These are phyloP conservation scores for Misgurnus anguillicaudatus DNA, from an alignment of 2,113 vertebrate species.

Conservation along the genomic window DNA sequence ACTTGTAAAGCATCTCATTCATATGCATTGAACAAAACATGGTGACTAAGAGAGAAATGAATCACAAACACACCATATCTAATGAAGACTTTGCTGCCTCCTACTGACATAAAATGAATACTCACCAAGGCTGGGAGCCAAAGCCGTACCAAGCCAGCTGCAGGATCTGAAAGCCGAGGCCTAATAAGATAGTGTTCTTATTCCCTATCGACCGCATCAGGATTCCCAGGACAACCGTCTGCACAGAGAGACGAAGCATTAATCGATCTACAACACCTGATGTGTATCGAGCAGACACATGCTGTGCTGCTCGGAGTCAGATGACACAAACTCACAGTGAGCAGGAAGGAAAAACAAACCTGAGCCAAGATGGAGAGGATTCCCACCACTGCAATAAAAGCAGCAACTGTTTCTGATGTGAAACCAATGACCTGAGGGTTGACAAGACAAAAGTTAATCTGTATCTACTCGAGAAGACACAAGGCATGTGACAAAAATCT, in stretches of 20 bases:
- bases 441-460: conserved; percentile 1
- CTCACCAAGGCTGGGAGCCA: conserved; percentile 91
- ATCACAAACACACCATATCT: too few species aligned
- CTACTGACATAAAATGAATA: conserved; percentile 23
- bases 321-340: neutral
- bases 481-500: too few species aligned
- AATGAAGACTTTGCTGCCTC: conserved; percentile 13
- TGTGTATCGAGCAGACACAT: neutral
- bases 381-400: conserved; percentile 88
- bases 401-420: conserved; percentile 86
- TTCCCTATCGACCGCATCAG: conserved; percentile 91
- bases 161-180: conserved; percentile 89
- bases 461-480: neutral
- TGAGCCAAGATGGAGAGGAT: conserved; percentile 91
- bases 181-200: conserved; percentile 90
- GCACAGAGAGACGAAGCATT: conserved; percentile 46
- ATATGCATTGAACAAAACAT: neutral
- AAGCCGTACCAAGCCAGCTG: conserved; percentile 93
- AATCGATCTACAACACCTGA: conserved; percentile 26
- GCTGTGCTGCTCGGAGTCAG: neutral
- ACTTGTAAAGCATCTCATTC: neutral
- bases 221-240: conserved; percentile 88
- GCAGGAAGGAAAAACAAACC: conserved; percentile 68
- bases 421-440: conserved; percentile 84
- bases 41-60: too few species aligned